Evolutionary conservation across 2,797 vertebrate genomes (phyloP).

Genomic region (Smutsia temminckii): DNA sequence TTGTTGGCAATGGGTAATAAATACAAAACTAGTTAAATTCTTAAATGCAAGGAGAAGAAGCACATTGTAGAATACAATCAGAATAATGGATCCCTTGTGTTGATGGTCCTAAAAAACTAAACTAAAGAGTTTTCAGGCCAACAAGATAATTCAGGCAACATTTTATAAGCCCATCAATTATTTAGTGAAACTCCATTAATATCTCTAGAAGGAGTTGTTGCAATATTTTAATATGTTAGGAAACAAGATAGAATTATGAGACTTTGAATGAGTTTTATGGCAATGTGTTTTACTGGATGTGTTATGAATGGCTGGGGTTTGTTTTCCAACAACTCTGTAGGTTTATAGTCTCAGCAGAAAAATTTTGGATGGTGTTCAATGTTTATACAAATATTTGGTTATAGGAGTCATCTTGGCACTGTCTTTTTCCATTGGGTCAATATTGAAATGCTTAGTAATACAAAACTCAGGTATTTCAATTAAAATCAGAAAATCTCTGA

Average conservation of each 20-base stretch:
- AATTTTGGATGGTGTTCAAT: not conserved
- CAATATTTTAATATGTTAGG: not conserved
- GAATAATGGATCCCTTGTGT: not conserved
- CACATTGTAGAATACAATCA: not conserved
- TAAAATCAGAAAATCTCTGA: constrained; percentile 9
- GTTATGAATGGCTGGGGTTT: not conserved
- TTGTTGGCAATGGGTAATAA: not conserved
- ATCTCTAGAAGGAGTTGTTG: not conserved
- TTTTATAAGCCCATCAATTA: not conserved
- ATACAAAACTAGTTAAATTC: not conserved
- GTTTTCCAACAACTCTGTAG: not conserved
- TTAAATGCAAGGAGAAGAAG: not conserved
- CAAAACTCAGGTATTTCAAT: not conserved
- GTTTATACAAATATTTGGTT: constrained; percentile 1
- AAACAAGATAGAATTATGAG: not conserved
- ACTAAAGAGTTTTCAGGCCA: not conserved
- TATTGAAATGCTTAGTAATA: not conserved
- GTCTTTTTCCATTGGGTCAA: not conserved
- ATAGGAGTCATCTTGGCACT: not conserved
- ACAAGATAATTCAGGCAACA: not conserved
- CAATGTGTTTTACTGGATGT: too few species aligned
- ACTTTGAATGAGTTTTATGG: not conserved
- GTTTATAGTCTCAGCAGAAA: not conserved
- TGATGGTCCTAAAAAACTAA: constrained; percentile 3
- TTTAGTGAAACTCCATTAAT: constrained; percentile 5